A percentile compares a stretch with the other conserved stretches of the same genome.
Conservation (phyloP, 1,140 invertebrate genomes). For the Bombus turneri region DNA sequence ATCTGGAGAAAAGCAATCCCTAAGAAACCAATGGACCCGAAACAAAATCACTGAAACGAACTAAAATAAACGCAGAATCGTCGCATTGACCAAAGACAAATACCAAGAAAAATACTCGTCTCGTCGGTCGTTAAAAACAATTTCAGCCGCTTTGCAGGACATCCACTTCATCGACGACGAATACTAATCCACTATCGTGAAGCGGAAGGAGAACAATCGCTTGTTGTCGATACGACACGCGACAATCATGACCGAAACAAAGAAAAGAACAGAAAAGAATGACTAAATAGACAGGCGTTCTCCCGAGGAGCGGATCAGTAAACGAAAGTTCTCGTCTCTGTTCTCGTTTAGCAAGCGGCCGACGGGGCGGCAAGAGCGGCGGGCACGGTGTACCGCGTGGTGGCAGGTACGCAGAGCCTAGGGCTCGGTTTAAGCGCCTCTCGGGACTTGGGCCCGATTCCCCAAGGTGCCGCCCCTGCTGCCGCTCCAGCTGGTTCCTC, state of each 20-base stretch:
- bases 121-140: slow-evolving; percentile 5
- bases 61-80: neutral
- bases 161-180: neutral
- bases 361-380: slow-evolving; percentile 89
- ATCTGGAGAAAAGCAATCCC: neutral
- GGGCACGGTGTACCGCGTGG: slow-evolving; percentile 89
- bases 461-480: slow-evolving; percentile 82
- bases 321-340: slow-evolving; percentile 72
- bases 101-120: neutral
- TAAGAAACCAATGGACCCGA: neutral
- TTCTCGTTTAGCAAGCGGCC: slow-evolving; percentile 86
- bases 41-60: neutral
- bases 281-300: slow-evolving; percentile 27
- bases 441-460: slow-evolving; percentile 83
- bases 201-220: neutral
- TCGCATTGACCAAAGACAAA: neutral
- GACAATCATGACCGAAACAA: neutral
- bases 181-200: neutral
- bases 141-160: slow-evolving; percentile 43
- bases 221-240: neutral
- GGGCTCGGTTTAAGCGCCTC: slow-evolving; percentile 87
- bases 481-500: slow-evolving; percentile 69
- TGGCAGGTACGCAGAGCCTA: slow-evolving; percentile 89
- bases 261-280: neutral
- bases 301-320: slow-evolving; percentile 52